These are phyloP conservation scores for Drosophila flavopinicola DNA, from an alignment of 2,888 invertebrate species.

Conservation along the genomic window DNA sequence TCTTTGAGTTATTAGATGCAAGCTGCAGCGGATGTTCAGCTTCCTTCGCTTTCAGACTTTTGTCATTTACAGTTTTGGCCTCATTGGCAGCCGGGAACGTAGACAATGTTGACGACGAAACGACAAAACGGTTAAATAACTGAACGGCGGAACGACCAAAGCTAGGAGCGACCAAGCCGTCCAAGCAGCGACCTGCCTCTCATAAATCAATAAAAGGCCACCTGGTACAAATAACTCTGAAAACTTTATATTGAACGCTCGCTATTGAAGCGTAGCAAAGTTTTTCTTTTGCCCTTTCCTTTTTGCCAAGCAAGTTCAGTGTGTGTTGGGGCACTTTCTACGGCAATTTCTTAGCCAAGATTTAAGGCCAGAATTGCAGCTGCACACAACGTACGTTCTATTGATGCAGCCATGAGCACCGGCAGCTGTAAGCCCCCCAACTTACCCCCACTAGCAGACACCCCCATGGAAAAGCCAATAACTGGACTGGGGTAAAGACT, in stretches of 20 bases:
- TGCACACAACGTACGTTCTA: conserved; percentile 9
- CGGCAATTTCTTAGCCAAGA: conserved; percentile 42
- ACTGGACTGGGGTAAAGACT: too few species aligned
- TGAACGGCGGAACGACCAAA: conserved; percentile 6
- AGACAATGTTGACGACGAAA: conserved; percentile 2
- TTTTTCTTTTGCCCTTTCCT: background rate
- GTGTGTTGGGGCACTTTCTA: conserved; percentile 43
- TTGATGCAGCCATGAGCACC: conserved; percentile 7
- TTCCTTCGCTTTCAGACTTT: conserved; percentile 63
- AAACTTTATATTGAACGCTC: conserved; percentile 66
- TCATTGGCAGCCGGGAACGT: conserved; percentile 28
- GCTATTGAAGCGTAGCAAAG: conserved; percentile 17
- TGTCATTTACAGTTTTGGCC: conserved; percentile 76
- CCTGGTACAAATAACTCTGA: conserved; percentile 73
- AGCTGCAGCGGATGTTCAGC: conserved; percentile 74
- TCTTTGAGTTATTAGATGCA: conserved; percentile 76
- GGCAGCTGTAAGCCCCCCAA: conserved; percentile 9
- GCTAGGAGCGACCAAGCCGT: background rate
- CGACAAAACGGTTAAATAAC: conserved; percentile 17
- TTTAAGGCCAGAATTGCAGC: conserved; percentile 41
- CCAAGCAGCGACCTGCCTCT: conserved; percentile 19
- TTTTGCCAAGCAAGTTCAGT: conserved; percentile 15
- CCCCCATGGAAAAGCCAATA: too few species aligned
- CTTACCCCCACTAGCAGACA: too few species aligned
- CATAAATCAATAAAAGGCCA: conserved; percentile 75